Conservation (phyloP, 92 coral and sea anemone species). For the Paramuricea clavata region DNA sequence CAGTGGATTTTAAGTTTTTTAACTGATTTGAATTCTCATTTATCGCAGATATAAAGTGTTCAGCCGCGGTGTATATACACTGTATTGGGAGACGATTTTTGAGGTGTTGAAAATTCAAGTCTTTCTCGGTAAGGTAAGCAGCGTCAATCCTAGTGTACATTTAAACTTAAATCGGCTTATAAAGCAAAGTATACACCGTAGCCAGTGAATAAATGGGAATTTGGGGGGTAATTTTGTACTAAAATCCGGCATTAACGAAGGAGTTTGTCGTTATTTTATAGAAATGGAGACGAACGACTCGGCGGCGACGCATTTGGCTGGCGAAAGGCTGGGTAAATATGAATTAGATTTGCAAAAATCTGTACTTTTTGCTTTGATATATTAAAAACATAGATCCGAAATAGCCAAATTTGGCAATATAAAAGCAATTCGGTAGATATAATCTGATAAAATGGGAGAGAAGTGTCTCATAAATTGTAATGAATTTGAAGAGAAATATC, state of each 20-base stretch:
- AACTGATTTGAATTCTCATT: constrained; percentile 24
- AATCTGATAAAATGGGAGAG: not conserved
- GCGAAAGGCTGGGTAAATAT: not conserved
- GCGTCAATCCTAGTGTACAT: not conserved
- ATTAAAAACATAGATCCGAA: not conserved
- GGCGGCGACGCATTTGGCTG: not conserved
- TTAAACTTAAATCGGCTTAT: not conserved
- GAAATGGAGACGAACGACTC: constrained; percentile 33
- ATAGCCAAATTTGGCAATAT: not conserved
- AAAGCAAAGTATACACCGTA: not conserved
- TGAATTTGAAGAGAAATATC: not conserved
- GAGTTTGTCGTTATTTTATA: not conserved
- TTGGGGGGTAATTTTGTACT: not conserved
- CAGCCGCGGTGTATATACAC: not conserved
- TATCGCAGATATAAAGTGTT: constrained; percentile 22
- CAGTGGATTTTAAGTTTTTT: constrained; percentile 20
- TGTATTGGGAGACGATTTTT: not conserved
- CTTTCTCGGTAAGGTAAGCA: constrained; percentile 19
- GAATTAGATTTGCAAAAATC: not conserved
- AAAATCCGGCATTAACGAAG: not conserved
- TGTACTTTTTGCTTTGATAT: not conserved
- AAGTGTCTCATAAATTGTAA: not conserved
- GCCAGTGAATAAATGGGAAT: not conserved
- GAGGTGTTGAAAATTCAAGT: not conserved
- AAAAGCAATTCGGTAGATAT: not conserved